These are phyloP conservation scores for Turritopsis rubra DNA, from an alignment of 30 jellyfish, hydroid and myxozoan genomes.

Conservation along the genomic window DNA sequence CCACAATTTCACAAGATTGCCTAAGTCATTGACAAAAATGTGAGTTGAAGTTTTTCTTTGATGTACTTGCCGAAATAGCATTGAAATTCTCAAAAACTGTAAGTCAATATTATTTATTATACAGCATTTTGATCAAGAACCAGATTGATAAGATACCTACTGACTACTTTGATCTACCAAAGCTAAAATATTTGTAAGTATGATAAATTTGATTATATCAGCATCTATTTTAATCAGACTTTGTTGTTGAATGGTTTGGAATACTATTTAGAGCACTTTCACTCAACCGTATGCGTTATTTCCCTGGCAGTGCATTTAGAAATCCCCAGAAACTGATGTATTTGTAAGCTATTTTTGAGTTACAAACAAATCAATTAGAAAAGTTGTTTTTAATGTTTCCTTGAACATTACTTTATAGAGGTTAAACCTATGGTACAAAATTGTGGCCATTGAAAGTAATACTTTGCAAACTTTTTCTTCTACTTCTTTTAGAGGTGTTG, in stretches of 20 bases:
- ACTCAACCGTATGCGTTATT: conserved; percentile 49
- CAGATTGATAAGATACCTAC: conserved; percentile 60
- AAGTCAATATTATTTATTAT: neutral
- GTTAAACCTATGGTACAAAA: no score
- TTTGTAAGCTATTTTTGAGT: conserved; percentile 38
- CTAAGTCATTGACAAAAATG: conserved; percentile 50
- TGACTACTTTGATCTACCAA: conserved; percentile 45
- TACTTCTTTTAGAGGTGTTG: neutral
- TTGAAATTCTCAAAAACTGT: neutral
- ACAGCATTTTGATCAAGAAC: conserved; percentile 56
- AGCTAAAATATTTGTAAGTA: conserved; percentile 5
- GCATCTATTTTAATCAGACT: no score
- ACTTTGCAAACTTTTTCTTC: no score
- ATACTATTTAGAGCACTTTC: conserved; percentile 56
- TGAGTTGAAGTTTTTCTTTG: conserved; percentile 14
- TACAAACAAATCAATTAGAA: neutral
- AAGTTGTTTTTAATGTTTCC: neutral
- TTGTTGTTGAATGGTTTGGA: neutral
- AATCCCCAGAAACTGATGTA: conserved; percentile 21
- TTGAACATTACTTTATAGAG: no score
- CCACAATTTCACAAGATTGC: conserved; percentile 48
- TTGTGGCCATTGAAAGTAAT: no score
- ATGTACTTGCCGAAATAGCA: neutral
- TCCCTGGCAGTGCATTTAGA: conserved; percentile 44
- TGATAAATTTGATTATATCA: neutral